Conservation (phyloP, 2,113 vertebrate species). For the Bagarius yarrelli region DNA sequence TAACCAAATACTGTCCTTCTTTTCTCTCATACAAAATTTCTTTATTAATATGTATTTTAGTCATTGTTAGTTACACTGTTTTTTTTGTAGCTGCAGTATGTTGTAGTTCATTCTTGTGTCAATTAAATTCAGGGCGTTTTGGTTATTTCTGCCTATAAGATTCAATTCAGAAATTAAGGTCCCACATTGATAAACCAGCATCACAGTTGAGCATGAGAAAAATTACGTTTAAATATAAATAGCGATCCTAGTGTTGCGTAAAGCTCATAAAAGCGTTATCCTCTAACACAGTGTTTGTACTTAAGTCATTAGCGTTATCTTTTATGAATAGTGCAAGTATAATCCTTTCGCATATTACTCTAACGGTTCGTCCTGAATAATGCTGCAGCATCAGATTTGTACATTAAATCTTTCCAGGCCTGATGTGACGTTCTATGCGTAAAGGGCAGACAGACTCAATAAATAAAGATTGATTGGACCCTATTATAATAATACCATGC, state of each 20-base stretch:
- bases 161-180: too few relatives aligned
- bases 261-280: not conserved
- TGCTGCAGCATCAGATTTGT: conserved; percentile 28
- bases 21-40: too few relatives aligned
- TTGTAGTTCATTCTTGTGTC: too few relatives aligned
- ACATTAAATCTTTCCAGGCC: conserved; percentile 9
- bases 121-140: too few relatives aligned
- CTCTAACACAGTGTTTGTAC: conserved; percentile 16
- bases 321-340: conserved; percentile 21
- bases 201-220: not conserved
- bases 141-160: too few relatives aligned
- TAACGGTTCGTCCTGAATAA: conserved; percentile 19
- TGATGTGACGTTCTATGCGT: conserved; percentile 1
- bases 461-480: conserved; percentile 24
- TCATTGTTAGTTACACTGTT: too few relatives aligned
- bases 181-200: too few relatives aligned
- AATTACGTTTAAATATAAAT: not conserved
- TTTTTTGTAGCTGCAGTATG: too few relatives aligned
- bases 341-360: conserved; percentile 28
- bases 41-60: too few relatives aligned
- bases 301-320: conserved; percentile 29
- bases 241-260: not conserved
- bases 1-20: too few relatives aligned
- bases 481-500: conserved; percentile 11
- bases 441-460: conserved; percentile 20